phyloP scores from a whole-genome alignment of 2,797 vertebrate genomes.

The Setipinna tenuifilis region DNA sequence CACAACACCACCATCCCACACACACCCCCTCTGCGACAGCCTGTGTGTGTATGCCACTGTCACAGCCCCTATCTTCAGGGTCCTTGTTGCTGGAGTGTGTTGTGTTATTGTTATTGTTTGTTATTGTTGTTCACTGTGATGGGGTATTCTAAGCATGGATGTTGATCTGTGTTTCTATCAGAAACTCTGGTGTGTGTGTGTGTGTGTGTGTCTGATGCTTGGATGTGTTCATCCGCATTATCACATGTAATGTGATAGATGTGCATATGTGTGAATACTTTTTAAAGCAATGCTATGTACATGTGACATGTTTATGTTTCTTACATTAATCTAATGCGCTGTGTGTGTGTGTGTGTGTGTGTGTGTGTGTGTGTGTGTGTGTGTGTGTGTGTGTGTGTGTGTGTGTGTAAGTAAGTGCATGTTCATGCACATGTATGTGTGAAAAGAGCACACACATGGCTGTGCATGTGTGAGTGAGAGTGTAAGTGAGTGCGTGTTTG shows the following conservation, averaged over 20 bases:
- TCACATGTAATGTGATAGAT: background rate
- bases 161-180: background rate
- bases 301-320: too few relatives aligned
- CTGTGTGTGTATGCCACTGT: background rate
- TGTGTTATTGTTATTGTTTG: background rate
- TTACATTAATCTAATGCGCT: too few relatives aligned
- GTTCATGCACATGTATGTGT: background rate
- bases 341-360: too few relatives aligned
- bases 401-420: background rate
- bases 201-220: background rate
- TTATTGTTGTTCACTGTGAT: background rate
- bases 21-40: background rate
- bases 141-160: background rate
- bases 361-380: background rate
- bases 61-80: background rate
- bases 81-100: background rate
- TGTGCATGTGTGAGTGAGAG: too few relatives aligned
- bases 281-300: too few relatives aligned
- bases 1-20: conserved; percentile 2
- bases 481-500: background rate
- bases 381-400: background rate
- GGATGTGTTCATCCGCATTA: too few relatives aligned
- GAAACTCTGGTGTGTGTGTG: background rate
- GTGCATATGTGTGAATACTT: background rate
- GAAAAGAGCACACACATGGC: too few relatives aligned